Evolutionary conservation across 2,888 invertebrate genomes (phyloP).

Genomic region (Itoplectis maculator): DNA sequence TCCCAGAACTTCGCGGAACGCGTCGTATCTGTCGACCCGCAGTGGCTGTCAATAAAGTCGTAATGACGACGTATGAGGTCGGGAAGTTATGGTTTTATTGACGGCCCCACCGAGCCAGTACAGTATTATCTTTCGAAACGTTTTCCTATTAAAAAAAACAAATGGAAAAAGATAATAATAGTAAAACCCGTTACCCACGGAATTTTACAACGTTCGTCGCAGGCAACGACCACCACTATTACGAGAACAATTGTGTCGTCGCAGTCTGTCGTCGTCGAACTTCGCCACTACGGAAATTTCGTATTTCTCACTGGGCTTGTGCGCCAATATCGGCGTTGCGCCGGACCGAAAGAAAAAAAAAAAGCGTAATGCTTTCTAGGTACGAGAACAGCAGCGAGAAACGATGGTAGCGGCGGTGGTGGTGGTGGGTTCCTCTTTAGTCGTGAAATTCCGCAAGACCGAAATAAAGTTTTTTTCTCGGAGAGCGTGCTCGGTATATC

Average conservation of each 20-base stretch:
- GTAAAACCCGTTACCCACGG: too few relatives aligned
- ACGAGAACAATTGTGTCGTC: too few relatives aligned
- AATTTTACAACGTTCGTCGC: too few relatives aligned
- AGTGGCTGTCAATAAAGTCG: background rate
- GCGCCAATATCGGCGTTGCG: too few relatives aligned
- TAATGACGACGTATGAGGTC: background rate
- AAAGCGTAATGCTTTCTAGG: background rate
- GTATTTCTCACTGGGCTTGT: too few relatives aligned
- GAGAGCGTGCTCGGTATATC: background rate
- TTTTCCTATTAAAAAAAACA: background rate
- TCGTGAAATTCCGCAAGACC: slow-evolving; percentile 46
- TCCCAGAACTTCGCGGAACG: background rate
- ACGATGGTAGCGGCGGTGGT: too few relatives aligned
- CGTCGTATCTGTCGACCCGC: background rate
- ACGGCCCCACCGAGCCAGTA: background rate
- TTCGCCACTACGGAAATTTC: too few relatives aligned
- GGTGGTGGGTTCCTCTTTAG: background rate
- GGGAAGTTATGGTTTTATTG: background rate
- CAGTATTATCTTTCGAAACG: background rate
- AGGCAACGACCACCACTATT: background rate
- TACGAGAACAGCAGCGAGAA: background rate
- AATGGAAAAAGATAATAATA: background rate
- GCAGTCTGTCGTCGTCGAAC: too few relatives aligned
- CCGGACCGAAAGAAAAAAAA: too few relatives aligned
- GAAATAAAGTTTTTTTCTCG: slow-evolving; percentile 31